A percentile compares a stretch with the other conserved stretches of the same genome.
Conservation (phyloP, 2,888 invertebrate species). For the Hedya salicella region DNA sequence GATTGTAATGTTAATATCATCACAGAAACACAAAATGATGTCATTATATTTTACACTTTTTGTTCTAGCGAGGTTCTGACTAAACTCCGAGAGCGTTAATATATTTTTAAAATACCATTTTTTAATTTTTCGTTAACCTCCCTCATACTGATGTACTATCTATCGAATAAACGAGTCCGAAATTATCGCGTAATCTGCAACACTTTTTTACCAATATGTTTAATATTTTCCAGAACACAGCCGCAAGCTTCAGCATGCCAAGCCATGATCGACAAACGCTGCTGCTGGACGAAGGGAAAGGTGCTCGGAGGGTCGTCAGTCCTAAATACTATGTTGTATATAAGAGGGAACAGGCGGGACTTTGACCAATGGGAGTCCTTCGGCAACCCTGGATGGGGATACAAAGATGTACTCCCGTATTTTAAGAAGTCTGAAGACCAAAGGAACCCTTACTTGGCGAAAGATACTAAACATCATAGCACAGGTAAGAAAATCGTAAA, state of each 20-base stretch:
- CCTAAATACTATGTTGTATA: conserved; percentile 95
- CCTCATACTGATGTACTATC: neutral
- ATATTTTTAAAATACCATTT: too few species aligned
- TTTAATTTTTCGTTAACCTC: too few species aligned
- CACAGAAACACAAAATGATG: too few species aligned
- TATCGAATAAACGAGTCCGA: neutral
- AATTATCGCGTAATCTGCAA: neutral
- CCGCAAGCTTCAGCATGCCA: conserved; percentile 93
- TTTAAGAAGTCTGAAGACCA: conserved; percentile 95
- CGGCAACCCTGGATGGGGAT: conserved; percentile 96
- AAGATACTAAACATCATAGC: conserved; percentile 88
- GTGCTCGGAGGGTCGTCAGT: conserved; percentile 95
- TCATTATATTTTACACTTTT: too few species aligned
- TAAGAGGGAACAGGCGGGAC: conserved; percentile 94
- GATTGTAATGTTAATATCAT: too few species aligned
- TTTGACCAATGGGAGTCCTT: conserved; percentile 94
- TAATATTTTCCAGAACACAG: conserved; percentile 87
- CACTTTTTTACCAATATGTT: neutral
- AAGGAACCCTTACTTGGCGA: conserved; percentile 93
- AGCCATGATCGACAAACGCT: conserved; percentile 93
- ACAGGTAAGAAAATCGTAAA: conserved; percentile 81
- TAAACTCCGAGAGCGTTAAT: too few species aligned
- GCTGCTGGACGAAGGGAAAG: conserved; percentile 96
- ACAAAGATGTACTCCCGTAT: conserved; percentile 91
- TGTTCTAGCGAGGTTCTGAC: too few species aligned